Evolutionary conservation across 2,888 invertebrate genomes (phyloP).

Genomic region (Rhaphigaster nebulosa): DNA sequence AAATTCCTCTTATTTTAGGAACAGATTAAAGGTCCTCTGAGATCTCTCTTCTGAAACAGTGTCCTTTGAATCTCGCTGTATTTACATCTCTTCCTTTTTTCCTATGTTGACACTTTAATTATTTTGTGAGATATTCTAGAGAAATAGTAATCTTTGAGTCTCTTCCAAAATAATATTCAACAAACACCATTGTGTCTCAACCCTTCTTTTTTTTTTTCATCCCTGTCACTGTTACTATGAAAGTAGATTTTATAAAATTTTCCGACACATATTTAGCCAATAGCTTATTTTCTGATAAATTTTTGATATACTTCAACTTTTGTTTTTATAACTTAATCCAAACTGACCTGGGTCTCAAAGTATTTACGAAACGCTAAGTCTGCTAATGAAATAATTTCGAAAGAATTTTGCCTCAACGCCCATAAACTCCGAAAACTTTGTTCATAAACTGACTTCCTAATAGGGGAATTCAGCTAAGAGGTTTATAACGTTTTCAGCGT

Average conservation of each 20-base stretch:
- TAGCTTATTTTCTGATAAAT: background rate
- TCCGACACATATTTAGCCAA: background rate
- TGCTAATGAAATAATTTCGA: background rate
- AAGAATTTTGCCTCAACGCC: background rate
- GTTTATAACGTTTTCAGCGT: background rate
- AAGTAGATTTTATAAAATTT: background rate
- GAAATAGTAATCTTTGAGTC: background rate
- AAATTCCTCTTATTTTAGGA: background rate
- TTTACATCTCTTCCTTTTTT: background rate
- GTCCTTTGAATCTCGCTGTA: background rate
- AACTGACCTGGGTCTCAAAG: background rate
- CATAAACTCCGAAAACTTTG: background rate
- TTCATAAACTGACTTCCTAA: background rate
- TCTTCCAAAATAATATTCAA: background rate
- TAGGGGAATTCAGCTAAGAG: background rate
- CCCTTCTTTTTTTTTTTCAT: background rate
- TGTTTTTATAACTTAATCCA: background rate
- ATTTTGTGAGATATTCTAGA: background rate
- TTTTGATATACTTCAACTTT: background rate
- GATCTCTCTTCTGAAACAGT: background rate
- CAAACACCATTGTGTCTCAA: background rate
- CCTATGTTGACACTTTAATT: conserved; percentile 38
- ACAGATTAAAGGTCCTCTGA: background rate
- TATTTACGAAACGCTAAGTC: background rate
- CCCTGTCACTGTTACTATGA: background rate